A percentile compares a stretch with the other conserved stretches of the same genome.
Conservation (phyloP, 1,140 invertebrate genomes). For the Leptinotarsa texana region DNA sequence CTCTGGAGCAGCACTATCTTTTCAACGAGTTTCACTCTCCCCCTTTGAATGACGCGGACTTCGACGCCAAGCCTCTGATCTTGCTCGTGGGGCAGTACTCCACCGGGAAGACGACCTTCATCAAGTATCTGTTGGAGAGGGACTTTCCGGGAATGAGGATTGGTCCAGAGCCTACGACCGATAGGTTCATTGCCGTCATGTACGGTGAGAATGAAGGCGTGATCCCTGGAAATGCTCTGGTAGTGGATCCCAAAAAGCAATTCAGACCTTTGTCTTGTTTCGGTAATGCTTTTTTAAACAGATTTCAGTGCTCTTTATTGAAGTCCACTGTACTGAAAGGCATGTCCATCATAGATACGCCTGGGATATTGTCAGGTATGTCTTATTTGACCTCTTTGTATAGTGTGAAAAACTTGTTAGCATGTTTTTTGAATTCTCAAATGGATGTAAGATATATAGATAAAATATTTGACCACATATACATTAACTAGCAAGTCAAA, state of each 20-base stretch:
- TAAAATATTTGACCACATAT: too few relatives aligned
- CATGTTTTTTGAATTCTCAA: too few relatives aligned
- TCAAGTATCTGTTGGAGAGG: constrained; percentile 66
- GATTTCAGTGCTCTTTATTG: constrained; percentile 74
- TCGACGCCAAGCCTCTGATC: constrained; percentile 77
- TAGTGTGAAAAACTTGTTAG: too few relatives aligned
- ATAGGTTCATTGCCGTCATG: constrained; percentile 75
- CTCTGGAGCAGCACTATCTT: constrained; percentile 70
- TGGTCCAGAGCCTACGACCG: constrained; percentile 70
- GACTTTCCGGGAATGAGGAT: constrained; percentile 72
- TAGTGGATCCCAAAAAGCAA: constrained; percentile 74
- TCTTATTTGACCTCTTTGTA: too few relatives aligned
- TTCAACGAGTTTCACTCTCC: constrained; percentile 79
- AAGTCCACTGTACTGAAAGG: constrained; percentile 69
- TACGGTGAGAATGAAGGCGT: constrained; percentile 64
- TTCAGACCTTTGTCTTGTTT: constrained; percentile 70
- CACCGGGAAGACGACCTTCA: constrained; percentile 78
- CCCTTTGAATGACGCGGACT: constrained; percentile 73
- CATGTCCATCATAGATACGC: constrained; percentile 78
- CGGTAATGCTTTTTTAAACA: constrained; percentile 74
- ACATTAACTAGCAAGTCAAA: too few relatives aligned
- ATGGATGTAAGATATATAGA: too few relatives aligned
- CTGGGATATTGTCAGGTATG: constrained; percentile 69
- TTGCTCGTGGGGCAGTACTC: constrained; percentile 76
- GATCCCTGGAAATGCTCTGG: constrained; percentile 75